Evolutionary conservation across 2,797 vertebrate genomes (phyloP).

Genomic region (Brotula barbata): DNA sequence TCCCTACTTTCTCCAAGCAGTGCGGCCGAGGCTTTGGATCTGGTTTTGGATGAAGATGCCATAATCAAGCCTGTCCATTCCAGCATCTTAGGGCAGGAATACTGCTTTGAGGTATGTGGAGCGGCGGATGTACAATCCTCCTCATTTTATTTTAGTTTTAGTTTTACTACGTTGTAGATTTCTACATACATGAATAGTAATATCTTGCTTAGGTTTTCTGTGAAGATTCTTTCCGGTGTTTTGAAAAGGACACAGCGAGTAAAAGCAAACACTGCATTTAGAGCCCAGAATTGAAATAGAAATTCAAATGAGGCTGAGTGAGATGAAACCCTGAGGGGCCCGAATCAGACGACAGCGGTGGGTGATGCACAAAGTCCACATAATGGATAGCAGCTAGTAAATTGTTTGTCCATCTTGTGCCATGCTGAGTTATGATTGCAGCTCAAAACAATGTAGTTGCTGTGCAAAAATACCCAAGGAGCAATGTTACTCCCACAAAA

Average conservation of each 20-base stretch:
- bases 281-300: too few relatives aligned
- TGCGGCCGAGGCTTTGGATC: constrained; percentile 91
- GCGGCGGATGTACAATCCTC: constrained; percentile 6
- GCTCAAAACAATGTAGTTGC: not conserved
- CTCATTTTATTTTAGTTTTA: not conserved
- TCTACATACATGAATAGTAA: too few relatives aligned
- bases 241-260: too few relatives aligned
- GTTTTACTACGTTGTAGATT: too few relatives aligned
- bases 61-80: constrained; percentile 95
- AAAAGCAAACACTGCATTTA: too few relatives aligned
- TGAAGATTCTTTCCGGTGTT: too few relatives aligned
- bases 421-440: not conserved
- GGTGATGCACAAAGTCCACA: too few relatives aligned
- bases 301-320: too few relatives aligned
- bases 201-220: too few relatives aligned
- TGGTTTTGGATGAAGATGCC: constrained; percentile 95
- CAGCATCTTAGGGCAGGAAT: constrained; percentile 95
- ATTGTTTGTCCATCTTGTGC: not conserved
- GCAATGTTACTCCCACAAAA: not conserved
- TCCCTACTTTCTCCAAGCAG: constrained; percentile 94
- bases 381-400: not conserved
- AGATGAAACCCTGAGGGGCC: too few relatives aligned
- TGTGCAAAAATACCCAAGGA: not conserved
- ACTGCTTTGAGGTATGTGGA: constrained; percentile 89
- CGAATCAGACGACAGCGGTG: too few relatives aligned